These are phyloP conservation scores for Himantopus leucocephalus DNA, from an alignment of 2,113 vertebrate species.

Conservation along the genomic window DNA sequence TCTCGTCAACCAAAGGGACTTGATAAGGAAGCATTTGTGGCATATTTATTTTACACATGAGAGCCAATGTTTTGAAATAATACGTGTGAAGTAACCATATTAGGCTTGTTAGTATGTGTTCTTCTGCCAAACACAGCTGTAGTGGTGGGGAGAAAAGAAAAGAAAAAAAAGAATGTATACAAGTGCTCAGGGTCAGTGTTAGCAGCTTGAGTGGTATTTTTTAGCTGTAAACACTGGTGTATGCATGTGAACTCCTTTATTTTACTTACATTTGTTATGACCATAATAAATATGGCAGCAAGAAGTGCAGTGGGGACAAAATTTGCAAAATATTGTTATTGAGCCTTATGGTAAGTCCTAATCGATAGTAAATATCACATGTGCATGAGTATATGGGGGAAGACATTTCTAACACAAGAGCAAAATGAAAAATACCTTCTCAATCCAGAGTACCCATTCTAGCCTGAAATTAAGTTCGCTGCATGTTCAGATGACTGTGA, in stretches of 20 bases:
- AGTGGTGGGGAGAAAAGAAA: not conserved
- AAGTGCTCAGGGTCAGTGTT: not conserved
- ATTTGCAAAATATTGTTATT: not conserved
- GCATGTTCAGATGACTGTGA: not conserved
- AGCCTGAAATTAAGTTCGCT: not conserved
- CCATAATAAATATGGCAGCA: not conserved
- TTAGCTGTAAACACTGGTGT: not conserved
- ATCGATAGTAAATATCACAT: not conserved
- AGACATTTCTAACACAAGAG: not conserved
- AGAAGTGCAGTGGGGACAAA: not conserved
- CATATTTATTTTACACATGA: not conserved
- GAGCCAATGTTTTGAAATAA: not conserved
- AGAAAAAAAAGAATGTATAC: not conserved
- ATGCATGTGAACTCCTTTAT: not conserved
- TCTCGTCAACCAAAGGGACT: not conserved
- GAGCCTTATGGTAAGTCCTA: not conserved
- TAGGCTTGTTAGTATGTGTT: not conserved
- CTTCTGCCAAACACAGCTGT: not conserved
- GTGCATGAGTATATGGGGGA: not conserved
- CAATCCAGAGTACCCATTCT: not conserved
- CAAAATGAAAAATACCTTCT: not conserved
- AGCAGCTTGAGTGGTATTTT: not conserved
- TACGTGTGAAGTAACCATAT: not conserved
- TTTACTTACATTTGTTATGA: not conserved
- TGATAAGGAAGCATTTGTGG: not conserved